These are phyloP conservation scores for Mungos mungo DNA, from an alignment of 2,113 vertebrate species.

Conservation along the genomic window DNA sequence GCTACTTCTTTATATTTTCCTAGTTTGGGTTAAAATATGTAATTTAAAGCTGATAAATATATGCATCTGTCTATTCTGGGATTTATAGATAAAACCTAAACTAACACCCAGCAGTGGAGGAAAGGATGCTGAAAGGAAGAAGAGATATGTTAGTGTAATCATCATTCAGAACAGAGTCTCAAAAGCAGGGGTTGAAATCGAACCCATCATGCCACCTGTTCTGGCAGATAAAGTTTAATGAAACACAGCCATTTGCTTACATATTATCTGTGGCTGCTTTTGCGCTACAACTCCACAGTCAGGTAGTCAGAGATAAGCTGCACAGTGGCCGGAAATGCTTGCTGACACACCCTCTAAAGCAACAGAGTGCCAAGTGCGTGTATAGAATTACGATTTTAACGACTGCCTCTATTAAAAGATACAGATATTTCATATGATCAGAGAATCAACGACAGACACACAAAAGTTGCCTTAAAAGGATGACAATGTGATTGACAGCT, in stretches of 20 bases:
- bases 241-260: background rate
- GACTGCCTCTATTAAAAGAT: background rate
- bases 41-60: constrained; percentile 23
- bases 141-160: background rate
- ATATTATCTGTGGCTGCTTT: background rate
- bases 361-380: background rate
- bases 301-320: background rate
- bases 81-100: background rate
- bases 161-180: background rate
- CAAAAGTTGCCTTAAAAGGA: background rate
- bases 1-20: background rate
- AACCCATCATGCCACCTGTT: background rate
- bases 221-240: background rate
- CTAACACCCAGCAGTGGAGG: background rate
- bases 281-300: background rate
- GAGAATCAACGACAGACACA: background rate
- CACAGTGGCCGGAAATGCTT: background rate
- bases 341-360: background rate
- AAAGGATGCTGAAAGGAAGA: background rate
- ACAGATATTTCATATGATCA: background rate
- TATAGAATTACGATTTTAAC: background rate
- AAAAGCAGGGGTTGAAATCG: background rate
- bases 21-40: background rate
- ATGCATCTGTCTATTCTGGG: background rate
- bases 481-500: no score